Evolutionary conservation across 1,140 invertebrate genomes (phyloP), one percentile per base, ranked within the genome.

Genomic region (Saccostrea echinata): DNA sequence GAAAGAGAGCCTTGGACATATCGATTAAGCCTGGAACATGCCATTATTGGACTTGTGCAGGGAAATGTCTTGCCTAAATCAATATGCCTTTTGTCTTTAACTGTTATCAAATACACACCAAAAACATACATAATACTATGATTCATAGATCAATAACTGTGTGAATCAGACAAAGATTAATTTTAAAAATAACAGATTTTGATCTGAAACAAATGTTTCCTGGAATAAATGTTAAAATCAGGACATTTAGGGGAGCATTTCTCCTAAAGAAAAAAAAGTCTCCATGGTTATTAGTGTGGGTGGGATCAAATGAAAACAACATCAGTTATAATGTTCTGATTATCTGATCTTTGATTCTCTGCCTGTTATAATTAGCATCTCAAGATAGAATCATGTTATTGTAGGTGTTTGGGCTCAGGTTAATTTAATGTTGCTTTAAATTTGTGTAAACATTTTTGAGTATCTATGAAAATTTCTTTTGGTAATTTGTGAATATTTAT

Each of bases 91-190:
- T 76, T 76, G 68, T 76, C 68, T 76, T 76, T 30, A 76, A 76
- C 24, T 61, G 68, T 76, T 76, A 76, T 76, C 68, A 76, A 76
- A 76, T 76, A 76, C 68, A 76, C 68, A 76, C 68, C 68, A 76
- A 76, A 76, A 76, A 76, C 21, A 76, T 76, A 30, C 27, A 76
- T 13, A 30, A 76, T 76, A 76, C 68, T 76, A 76, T 30, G 27
- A 76, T 76, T 76, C 68, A 76, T 27, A 76, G 68, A 76, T 76
- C 68, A 30, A 76, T 76, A 76, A 76, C 16, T 27, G 68, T 33
- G 24, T 71, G 68, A 76, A 76, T 76, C 68, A 76, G 68, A 76
- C 8, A 16, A 27, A 33, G 11, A 27, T 76, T 33, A 61, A 6
- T 21, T 21, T 21, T 30, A 30, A 76, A 68, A 21, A 76, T 13